Base-by-base conservation (phyloP, 2,797 vertebrate genomes). In the Pyrrhura leucotis region DNA sequence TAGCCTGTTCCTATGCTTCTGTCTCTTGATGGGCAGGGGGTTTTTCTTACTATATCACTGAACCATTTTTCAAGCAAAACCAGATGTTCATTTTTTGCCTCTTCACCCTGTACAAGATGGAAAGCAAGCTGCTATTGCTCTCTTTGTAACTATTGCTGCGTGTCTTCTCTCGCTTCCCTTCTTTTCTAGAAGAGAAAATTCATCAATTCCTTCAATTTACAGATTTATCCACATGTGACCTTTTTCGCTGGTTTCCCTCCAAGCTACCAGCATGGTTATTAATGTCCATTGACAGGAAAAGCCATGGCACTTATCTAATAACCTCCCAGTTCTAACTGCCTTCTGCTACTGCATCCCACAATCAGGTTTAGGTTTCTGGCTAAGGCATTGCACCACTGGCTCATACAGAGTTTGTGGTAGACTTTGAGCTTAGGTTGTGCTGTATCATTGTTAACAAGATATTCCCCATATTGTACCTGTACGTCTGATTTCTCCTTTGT, bases 181-280 rank as follows among this genome's bases (percentile, higher is more conserved):
- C 17, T 69, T 48, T 75, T 53, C 26, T 40, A 12, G 7, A 65
- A 53, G 25, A 39, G 22, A 66, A 51, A 44, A 31, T 22, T 12
- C n/a, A 85, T 10, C 8, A 31, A 0, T 83, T 88, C 47, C 12
- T 56, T 39, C 8, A 2, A 21, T 67, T 77, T 56, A 61, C 17
- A 0, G 0, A 13, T 77, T 85, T 71, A 9, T 56, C 39, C 14
- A 14, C 10, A 20, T 18, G 26, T 17, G 53, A 47, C 2, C 3
- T 72, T 26, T 88, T 31, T 31, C 50, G 19, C 39, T 56, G 20
- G 4, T 92, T 92, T 78, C 18, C 9, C 37, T 75, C 29, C 45
- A 40, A 47, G 71, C 35, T 73, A 6, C n/a, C 42, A 62, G 13
- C 26, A 28, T 5, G 14, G 39, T 39, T n/a, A 33, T 10, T 61